These are phyloP conservation scores for Argyra leucocephala DNA, from an alignment of 2,888 invertebrate species.

Conservation along the genomic window DNA sequence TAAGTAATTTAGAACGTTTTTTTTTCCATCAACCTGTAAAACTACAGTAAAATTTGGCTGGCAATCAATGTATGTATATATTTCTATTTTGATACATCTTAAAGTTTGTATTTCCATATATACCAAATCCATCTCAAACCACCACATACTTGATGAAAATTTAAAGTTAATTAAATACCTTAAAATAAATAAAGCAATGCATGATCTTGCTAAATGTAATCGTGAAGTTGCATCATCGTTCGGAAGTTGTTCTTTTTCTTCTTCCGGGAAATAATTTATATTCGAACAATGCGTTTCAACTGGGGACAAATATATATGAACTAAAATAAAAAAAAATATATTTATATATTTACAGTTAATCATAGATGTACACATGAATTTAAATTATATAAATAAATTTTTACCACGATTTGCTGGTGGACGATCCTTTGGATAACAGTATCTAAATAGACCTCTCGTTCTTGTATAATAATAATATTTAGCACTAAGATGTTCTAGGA, in stretches of 20 bases:
- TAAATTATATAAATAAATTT: constrained; percentile 19
- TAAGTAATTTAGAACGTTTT: no score
- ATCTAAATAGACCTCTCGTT: constrained; percentile 86
- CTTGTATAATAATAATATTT: constrained; percentile 86
- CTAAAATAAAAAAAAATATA: constrained; percentile 43
- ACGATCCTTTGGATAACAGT: constrained; percentile 86
- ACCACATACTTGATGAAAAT: no score
- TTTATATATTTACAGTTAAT: not conserved
- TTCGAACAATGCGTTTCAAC: constrained; percentile 92
- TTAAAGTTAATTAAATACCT: constrained; percentile 30
- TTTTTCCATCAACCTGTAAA: no score
- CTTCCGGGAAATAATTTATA: constrained; percentile 77
- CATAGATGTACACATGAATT: not conserved
- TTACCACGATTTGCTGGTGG: constrained; percentile 64
- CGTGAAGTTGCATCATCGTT: constrained; percentile 70
- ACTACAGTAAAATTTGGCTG: no score
- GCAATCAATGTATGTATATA: no score
- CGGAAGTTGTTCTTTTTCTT: constrained; percentile 33
- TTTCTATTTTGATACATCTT: no score
- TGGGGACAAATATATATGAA: constrained; percentile 79
- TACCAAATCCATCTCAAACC: no score
- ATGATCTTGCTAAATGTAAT: constrained; percentile 78
- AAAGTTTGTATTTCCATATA: no score
- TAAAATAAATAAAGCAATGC: constrained; percentile 86
- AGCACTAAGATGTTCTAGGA: constrained; percentile 68